Evolutionary conservation across 2,797 vertebrate species (phyloP).

Genomic region (Xenentodon cancila): DNA sequence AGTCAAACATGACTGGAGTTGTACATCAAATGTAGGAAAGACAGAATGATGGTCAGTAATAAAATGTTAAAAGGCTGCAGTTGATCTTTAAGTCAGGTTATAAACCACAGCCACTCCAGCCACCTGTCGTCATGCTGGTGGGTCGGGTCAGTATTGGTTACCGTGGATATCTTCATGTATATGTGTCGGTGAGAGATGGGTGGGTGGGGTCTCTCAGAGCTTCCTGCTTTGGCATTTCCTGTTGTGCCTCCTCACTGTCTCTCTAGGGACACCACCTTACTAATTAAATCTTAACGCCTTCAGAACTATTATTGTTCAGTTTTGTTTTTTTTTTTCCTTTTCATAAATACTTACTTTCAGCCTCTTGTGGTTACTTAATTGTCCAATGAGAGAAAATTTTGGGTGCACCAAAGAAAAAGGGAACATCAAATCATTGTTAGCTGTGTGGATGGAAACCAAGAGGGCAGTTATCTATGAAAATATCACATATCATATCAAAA

Average conservation of each 20-base stretch:
- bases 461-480: slow-evolving; percentile 8
- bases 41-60: slow-evolving; percentile 3
- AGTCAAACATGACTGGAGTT: slow-evolving; percentile 9
- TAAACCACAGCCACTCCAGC: slow-evolving; percentile 46
- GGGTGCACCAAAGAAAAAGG: slow-evolving; percentile 52
- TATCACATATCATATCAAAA: too few relatives aligned
- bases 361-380: slow-evolving; percentile 70
- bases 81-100: slow-evolving; percentile 45
- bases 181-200: too few relatives aligned
- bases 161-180: slow-evolving; percentile 63
- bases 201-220: slow-evolving; percentile 10
- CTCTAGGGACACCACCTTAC: slow-evolving; percentile 61
- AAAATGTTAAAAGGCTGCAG: slow-evolving; percentile 15
- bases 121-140: slow-evolving; percentile 75
- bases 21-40: neutral
- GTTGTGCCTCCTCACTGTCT: slow-evolving; percentile 49
- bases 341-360: slow-evolving; percentile 47
- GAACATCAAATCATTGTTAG: slow-evolving; percentile 59
- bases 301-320: slow-evolving; percentile 48
- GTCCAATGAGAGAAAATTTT: slow-evolving; percentile 48
- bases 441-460: slow-evolving; percentile 30
- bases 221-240: slow-evolving; percentile 28
- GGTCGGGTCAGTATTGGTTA: slow-evolving; percentile 60
- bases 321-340: slow-evolving; percentile 22
- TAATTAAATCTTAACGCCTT: slow-evolving; percentile 77